phyloP scores from a whole-genome alignment of 2,888 invertebrate genomes.

The Nemotelus pantherinus region DNA sequence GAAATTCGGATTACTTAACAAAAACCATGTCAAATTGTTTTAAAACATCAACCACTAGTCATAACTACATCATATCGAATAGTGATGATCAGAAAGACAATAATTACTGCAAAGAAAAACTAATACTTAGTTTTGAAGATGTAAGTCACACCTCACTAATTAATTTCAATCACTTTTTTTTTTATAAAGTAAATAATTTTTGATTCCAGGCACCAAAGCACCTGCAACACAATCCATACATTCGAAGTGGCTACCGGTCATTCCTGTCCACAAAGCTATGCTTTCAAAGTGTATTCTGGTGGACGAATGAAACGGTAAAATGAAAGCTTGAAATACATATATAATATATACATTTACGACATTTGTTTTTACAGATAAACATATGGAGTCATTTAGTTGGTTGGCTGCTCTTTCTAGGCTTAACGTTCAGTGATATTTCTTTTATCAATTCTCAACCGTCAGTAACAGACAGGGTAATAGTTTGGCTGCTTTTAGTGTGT shows the following conservation, averaged over 20 bases:
- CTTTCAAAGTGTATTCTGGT: conserved; percentile 92
- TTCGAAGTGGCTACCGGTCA: conserved; percentile 85
- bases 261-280: conserved; percentile 84
- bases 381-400: conserved; percentile 97
- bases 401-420: conserved; percentile 81
- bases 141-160: conserved; percentile 54
- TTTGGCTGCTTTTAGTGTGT: conserved; percentile 83
- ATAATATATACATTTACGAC: neutral
- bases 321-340: neutral
- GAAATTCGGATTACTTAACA: conserved; percentile 52
- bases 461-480: conserved; percentile 83
- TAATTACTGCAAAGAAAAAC: conserved; percentile 55
- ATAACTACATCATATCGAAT: conserved; percentile 45
- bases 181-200: conserved; percentile 3
- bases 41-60: conserved; percentile 45
- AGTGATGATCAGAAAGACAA: conserved; percentile 37
- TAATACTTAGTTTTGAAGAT: conserved; percentile 65
- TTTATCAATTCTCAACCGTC: conserved; percentile 83
- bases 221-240: conserved; percentile 87
- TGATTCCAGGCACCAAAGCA: conserved; percentile 77
- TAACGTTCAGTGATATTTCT: conserved; percentile 85
- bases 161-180: neutral
- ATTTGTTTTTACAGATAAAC: conserved; percentile 70
- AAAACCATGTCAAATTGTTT: conserved; percentile 59
- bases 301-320: conserved; percentile 89